Percentiles rank a stretch among this genome's conserved stretches.
phyloP scores from a whole-genome alignment of 2,888 invertebrate genomes.

The Xanthia togata region DNA sequence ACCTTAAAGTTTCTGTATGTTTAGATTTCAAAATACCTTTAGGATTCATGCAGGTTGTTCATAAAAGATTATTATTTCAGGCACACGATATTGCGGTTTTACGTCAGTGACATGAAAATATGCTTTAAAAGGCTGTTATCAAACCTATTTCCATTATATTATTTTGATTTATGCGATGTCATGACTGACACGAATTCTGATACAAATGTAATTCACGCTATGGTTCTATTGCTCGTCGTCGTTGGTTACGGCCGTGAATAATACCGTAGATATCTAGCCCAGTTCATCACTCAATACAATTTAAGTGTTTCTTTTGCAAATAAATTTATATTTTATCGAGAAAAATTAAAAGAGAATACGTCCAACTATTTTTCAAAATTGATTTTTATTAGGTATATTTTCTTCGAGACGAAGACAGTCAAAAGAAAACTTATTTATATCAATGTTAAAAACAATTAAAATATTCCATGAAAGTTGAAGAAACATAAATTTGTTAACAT shows the following conservation, averaged over 20 bases:
- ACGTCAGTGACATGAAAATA: neutral
- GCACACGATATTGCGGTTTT: constrained; percentile 4
- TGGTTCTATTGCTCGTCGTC: constrained; percentile 15
- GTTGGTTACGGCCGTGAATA: constrained; percentile 44
- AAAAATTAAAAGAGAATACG: neutral
- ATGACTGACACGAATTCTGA: constrained; percentile 39
- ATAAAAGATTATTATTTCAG: neutral
- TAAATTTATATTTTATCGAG: neutral
- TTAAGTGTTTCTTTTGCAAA: constrained; percentile 5
- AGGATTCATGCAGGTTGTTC: constrained; percentile 4
- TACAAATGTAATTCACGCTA: constrained; percentile 32
- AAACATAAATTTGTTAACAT: neutral
- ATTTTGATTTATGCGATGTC: constrained; percentile 41
- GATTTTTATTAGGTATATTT: neutral
- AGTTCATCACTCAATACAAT: constrained; percentile 28
- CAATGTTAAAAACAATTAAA: neutral
- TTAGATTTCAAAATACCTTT: constrained; percentile 16
- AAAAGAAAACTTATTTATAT: neutral
- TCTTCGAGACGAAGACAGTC: no score
- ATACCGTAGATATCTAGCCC: constrained; percentile 19
- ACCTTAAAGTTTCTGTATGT: constrained; percentile 5
- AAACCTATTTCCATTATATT: constrained; percentile 11
- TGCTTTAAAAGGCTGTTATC: constrained; percentile 13
- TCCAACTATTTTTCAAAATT: neutral
- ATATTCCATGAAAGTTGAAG: neutral